Conservation (phyloP, 2,797 vertebrate genomes). For the Chelmon rostratus region DNA sequence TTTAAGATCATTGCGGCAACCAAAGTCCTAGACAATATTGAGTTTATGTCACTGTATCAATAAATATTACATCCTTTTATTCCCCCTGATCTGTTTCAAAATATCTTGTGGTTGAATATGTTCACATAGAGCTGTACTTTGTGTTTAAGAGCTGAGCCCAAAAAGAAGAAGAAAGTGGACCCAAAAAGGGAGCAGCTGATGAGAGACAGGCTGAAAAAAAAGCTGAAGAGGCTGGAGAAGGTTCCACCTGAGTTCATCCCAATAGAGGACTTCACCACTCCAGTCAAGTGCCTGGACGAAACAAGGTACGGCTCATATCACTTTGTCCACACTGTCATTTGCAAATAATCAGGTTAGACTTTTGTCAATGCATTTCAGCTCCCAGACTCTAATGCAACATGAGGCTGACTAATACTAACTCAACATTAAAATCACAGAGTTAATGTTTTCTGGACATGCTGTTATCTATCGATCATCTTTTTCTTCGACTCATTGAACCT, state of each 20-base stretch:
- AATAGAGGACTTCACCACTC: conserved; percentile 92
- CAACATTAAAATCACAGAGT: not conserved
- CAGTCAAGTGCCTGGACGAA: conserved; percentile 87
- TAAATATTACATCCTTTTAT: not conserved
- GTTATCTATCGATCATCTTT: not conserved
- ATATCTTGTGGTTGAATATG: not conserved
- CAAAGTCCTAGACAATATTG: not conserved
- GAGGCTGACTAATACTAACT: not conserved
- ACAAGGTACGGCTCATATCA: conserved; percentile 82
- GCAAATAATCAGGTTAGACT: not conserved
- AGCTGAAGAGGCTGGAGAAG: conserved; percentile 90
- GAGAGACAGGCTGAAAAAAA: conserved; percentile 93
- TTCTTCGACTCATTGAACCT: conserved; percentile 3
- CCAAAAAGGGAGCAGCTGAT: conserved; percentile 87
- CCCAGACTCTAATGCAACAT: conserved; percentile 2
- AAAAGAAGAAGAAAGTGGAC: conserved; percentile 95
- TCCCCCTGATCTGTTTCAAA: not conserved
- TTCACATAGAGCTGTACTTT: conserved; percentile 34
- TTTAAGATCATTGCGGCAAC: not conserved
- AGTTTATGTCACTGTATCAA: no score
- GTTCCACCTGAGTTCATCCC: conserved; percentile 92
- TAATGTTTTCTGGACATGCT: not conserved
- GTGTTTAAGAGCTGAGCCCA: conserved; percentile 90
- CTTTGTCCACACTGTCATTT: not conserved
- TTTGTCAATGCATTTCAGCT: not conserved